These are phyloP conservation scores for Philantomba maxwellii DNA, from an alignment of 2,113 vertebrate species.

Conservation along the genomic window DNA sequence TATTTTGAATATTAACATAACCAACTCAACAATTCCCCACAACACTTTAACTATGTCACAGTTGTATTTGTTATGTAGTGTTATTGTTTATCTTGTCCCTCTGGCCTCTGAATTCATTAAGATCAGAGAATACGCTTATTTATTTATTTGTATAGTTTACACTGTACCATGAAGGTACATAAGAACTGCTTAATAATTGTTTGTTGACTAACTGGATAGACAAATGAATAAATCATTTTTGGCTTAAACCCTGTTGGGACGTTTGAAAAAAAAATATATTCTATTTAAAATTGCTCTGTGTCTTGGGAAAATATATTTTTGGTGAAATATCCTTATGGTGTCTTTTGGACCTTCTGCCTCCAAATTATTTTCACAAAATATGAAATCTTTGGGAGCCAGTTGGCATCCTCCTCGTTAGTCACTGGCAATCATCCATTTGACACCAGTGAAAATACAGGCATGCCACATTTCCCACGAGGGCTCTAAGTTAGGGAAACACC, in stretches of 20 bases:
- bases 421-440: slow-evolving; percentile 41
- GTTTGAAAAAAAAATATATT: neutral
- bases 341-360: slow-evolving; percentile 34
- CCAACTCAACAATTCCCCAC: neutral
- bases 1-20: slow-evolving; percentile 13
- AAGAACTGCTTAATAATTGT: slow-evolving; percentile 4
- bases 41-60: neutral
- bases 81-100: neutral
- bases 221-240: neutral
- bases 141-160: neutral
- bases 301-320: slow-evolving; percentile 16
- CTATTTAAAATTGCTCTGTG: slow-evolving; percentile 16
- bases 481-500: neutral
- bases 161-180: neutral
- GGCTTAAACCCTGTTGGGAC: neutral
- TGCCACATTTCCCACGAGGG: neutral
- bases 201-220: neutral
- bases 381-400: slow-evolving; percentile 29
- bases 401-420: slow-evolving; percentile 28
- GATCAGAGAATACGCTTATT: neutral
- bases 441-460: neutral
- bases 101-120: neutral
- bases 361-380: slow-evolving; percentile 50
- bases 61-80: neutral
- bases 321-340: neutral